Evolutionary conservation across 2,797 vertebrate genomes (phyloP).

Genomic region (Anabas testudineus): DNA sequence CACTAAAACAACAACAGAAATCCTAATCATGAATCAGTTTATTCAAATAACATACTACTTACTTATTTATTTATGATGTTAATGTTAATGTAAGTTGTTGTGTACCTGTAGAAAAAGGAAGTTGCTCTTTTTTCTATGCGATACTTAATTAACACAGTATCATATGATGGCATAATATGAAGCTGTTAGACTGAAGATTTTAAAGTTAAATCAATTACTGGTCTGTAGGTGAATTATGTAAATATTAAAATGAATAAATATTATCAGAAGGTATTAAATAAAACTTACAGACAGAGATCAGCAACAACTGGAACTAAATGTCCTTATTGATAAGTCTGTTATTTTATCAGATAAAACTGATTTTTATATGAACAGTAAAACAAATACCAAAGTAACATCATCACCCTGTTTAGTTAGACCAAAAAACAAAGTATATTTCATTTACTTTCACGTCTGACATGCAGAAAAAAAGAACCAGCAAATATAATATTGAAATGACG

Average conservation of each 20-base stretch:
- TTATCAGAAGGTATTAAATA: slow-evolving; percentile 1
- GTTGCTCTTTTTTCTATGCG: not conserved
- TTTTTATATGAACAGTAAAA: not conserved
- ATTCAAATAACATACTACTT: not conserved
- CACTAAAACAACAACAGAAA: not conserved
- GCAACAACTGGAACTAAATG: not conserved
- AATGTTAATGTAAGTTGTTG: not conserved
- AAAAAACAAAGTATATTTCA: no score
- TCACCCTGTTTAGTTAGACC: not conserved
- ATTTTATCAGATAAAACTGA: not conserved
- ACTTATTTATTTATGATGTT: not conserved
- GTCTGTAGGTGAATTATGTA: not conserved
- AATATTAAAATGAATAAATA: not conserved
- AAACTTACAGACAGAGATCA: not conserved
- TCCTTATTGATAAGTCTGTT: not conserved
- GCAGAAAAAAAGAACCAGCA: no score
- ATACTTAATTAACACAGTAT: not conserved
- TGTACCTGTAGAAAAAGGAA: not conserved
- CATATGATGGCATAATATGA: not conserved
- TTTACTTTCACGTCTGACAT: no score
- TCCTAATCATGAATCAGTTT: not conserved
- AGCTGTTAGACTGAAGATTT: no score
- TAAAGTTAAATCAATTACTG: not conserved
- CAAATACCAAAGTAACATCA: not conserved
- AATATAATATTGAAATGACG: no score